Conservation (phyloP, 2,797 vertebrate species). For the Brachyrhaphis roseni region DNA sequence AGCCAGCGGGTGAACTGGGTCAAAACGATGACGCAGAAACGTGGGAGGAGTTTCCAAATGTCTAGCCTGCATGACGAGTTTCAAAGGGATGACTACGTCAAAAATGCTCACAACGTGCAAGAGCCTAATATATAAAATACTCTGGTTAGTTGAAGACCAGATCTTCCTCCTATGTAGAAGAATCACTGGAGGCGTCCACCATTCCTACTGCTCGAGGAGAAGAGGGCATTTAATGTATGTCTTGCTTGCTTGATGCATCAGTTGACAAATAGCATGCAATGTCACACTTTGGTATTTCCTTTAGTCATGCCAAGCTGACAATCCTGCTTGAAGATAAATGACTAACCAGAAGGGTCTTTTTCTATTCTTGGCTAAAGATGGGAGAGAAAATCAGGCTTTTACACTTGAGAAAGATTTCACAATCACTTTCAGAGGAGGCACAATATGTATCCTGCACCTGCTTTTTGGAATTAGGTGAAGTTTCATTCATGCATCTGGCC, state of each 20-base stretch:
- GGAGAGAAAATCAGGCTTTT: not conserved
- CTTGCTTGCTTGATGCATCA: not conserved
- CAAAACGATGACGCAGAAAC: not conserved
- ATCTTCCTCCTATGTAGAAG: not conserved
- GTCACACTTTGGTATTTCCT: not conserved
- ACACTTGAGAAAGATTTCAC: not conserved
- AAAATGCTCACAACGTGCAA: not conserved
- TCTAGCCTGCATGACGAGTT: not conserved
- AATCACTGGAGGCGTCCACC: not conserved
- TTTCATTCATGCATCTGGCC: not conserved
- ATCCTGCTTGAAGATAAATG: not conserved
- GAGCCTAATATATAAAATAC: not conserved
- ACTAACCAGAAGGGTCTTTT: not conserved
- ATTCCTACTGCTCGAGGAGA: not conserved
- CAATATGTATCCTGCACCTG: not conserved
- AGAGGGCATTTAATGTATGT: not conserved
- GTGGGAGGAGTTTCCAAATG: not conserved
- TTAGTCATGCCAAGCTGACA: not conserved
- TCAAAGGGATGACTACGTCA: not conserved
- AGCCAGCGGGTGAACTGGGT: not conserved
- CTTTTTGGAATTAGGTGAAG: not conserved
- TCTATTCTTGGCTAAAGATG: not conserved
- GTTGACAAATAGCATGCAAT: not conserved
- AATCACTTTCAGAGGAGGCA: not conserved
- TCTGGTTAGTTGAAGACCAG: not conserved